Base-by-base conservation (phyloP, 2,113 vertebrate genomes). In the Paradoxurus hermaphroditus region DNA sequence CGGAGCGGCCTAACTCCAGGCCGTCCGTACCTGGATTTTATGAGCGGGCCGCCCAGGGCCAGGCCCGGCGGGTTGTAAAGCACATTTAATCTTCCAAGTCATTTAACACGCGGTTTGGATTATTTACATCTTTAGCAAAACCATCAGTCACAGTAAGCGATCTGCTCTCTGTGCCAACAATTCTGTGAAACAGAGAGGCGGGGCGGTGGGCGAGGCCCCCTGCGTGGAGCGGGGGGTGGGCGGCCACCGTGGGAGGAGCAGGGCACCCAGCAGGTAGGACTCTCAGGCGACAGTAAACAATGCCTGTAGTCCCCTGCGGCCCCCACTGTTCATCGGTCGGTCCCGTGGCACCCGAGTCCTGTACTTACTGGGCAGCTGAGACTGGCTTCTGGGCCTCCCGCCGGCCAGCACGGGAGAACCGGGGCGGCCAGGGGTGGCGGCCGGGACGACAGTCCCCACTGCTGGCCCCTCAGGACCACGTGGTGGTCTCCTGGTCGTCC, bases 211-310 rank as follows among this genome's bases (percentile, higher is more conserved):
- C 21, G 29, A 34, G 16, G 44, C 12, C 29, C 44, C 44, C 73
- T 29, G 10, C 2, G 7, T 4, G 0, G 14, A 18, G 39, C 8
- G 29, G 41, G 73, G 1, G 53, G 56, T 19, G 56, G 4, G 15
- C 13, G 4, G 1, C 86, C 13, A 8, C 72, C 2, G 21, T 53
- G 31, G 16, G 7, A 7, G 27, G 59, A 49, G 44, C 29, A 11
- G 25, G 7, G 7, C 0, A 1, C 44, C 81, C 63, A 1, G 14
- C 0, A n/a, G n/a, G n/a, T n/a, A n/a, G n/a, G n/a, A n/a, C n/a
- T n/a, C n/a, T n/a, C n/a, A n/a, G n/a, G n/a, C n/a, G 3, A 70
- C 31, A 9, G 25, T 2, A 9, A 51, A 7, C 8, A 0, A 0
- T 1, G 6, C 23, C 36, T 34, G 14, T 5, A 14, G 3, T 46